Base-by-base conservation (phyloP, 2,888 invertebrate genomes). In the Drosophila meridiana region DNA sequence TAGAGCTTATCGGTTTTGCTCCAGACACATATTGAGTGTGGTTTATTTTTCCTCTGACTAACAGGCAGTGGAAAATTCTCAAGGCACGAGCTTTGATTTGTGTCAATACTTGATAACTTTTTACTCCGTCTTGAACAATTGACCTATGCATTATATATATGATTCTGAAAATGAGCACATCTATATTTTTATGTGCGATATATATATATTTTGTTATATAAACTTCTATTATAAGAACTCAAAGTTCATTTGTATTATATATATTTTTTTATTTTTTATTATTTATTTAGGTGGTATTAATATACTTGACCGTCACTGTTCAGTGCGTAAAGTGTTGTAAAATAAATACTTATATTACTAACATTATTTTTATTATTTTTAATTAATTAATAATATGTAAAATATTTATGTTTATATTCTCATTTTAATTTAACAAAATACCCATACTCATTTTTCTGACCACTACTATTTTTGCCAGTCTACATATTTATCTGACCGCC, bases 61-160 rank as follows among this genome's bases (percentile, higher is more conserved):
- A 55, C 55, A 45, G 72, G 60, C 63, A 64, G 42, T 78, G 80
- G 85, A 80, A 80, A 80, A 74, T 79, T 82, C 73, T 76, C 9
- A 42, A 58, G 55, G 47, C 69, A 47, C 28, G 57, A 14, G 3
- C 26, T 47, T 11, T 20, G 42, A 57, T 62, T 47, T 43, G 20
- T 48, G 59, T 30, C 30, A 55, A 7, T 42, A 38, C 5, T 45
- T 48, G 65, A 56, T 66, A 58, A 42, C 55, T 9, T 28, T 34
- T 20, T 60, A 65, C 47, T 26, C 20, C 34, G 61, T 62, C 62
- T 76, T 73, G 42, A 64, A 61, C 48, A 47, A 30, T 56, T 42
- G 53, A 59, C 43, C 66, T 43, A 32, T 26, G 13, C 28, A 53
- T 65, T 45, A 62, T 4, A 13, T 43, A n/a, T 8, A 34, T 43